phyloP scores from a whole-genome alignment of 1,140 invertebrate genomes.

The Drosophila quadrilineata region DNA sequence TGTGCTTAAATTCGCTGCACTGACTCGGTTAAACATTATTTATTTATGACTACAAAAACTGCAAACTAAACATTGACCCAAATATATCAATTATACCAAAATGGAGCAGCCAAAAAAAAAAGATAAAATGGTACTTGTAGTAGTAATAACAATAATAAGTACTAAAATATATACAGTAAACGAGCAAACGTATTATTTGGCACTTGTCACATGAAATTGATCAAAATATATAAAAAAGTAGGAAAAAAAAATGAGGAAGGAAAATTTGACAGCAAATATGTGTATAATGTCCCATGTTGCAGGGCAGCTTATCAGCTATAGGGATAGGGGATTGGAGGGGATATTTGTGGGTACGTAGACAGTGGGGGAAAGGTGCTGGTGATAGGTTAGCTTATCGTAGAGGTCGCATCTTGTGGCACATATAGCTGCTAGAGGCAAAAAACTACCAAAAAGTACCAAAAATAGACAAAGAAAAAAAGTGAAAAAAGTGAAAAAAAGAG shows the following conservation, averaged over 20 bases:
- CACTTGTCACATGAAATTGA: slow-evolving; percentile 42
- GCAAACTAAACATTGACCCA: slow-evolving; percentile 71
- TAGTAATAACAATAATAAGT: neutral
- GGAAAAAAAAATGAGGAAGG: neutral
- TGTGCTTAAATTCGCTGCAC: slow-evolving; percentile 16
- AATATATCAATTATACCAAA: slow-evolving; percentile 69
- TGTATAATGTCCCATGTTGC: neutral
- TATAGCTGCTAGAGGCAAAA: slow-evolving; percentile 24
- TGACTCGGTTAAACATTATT: slow-evolving; percentile 30
- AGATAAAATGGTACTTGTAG: neutral
- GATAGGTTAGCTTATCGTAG: slow-evolving; percentile 24
- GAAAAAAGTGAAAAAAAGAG: no score
- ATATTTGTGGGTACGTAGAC: neutral
- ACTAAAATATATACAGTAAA: slow-evolving; percentile 20
- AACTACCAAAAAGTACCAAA: slow-evolving; percentile 2
- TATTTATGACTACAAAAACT: slow-evolving; percentile 45
- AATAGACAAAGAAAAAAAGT: neutral
- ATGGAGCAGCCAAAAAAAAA: slow-evolving; percentile 38
- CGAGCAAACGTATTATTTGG: slow-evolving; percentile 53
- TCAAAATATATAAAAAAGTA: neutral
- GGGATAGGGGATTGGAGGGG: neutral
- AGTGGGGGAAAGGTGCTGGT: neutral
- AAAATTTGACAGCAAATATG: neutral
- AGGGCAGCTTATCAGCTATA: slow-evolving; percentile 38
- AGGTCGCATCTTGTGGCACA: slow-evolving; percentile 55